Evolutionary conservation across 2,113 vertebrate species (phyloP), one percentile per base, ranked within the genome.

Genomic region (Nicator chloris): DNA sequence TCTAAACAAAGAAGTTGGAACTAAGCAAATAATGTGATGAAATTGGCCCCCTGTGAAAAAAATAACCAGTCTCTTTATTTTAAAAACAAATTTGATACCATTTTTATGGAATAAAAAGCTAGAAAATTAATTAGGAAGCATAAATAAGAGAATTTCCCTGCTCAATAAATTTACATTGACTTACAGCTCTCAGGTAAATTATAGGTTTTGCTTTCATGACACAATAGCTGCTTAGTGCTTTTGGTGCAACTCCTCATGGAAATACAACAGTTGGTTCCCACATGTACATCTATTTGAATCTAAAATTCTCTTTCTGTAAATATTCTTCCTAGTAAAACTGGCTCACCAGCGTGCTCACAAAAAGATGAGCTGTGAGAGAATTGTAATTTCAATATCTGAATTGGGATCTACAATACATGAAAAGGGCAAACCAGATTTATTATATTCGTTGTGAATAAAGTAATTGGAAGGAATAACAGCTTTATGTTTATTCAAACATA

Each of bases 401-500:
- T 35, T 71, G 86, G 49, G 64, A 93, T 84, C 77, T 84, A 51
- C 65, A 82, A n/a, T 19, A 78, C 35, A 93, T 88, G 24, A 63
- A 92, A 73, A 84, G n/a, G 60, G 60, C 40, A 82, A 93, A 64
- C 28, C 37, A 65, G 53, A 84, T 78, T 91, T 90, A 91, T 92
- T 86, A 76, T 30, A 86, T 59, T 47, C 75, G 35, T 70, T 70
- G n/a, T 47, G 44, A 92, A 81, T 76, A 60, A 88, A 86, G 88
- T 31, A 0, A 4, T 86, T 63, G 50, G 51, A 88, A 60, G 44
- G 28, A 94, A 79, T 60, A 84, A 79, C 51, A 64, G 39, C 40
- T 84, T 92, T 71, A 64, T 91, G 72, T 91, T 94, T 92, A 80
- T 75, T 90, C 66, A 89, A 51, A 89, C 49, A 63, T 53, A 69